Evolutionary conservation across 2,888 invertebrate species (phyloP), one percentile per base, ranked within the genome.

Genomic region (Eilema depressum): DNA sequence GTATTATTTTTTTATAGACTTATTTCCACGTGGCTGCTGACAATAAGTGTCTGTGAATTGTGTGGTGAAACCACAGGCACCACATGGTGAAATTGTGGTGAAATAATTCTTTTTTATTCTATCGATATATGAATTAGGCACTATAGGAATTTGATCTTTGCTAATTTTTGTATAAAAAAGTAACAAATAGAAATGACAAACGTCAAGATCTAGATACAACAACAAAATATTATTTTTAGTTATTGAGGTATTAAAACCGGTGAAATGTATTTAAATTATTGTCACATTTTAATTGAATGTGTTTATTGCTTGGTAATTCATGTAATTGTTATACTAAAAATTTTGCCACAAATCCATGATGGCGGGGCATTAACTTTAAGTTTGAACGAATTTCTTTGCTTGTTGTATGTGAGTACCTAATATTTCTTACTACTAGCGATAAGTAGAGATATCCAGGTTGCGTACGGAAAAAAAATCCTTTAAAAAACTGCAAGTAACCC

Each of bases 401-500:
- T 37, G 26, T 72, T 30, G 63, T 63, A 76, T 80, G 81, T 79
- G 57, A 78, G 79, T 79, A n/a, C n/a, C n/a, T n/a, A 80, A 69
- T 26, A 25, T n/a, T 67, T 33, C 20, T n/a, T 25, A 20, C 25
- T 28, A 23, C 4, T 59, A 59, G 0, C 7, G 1, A 11, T 12
- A n/a, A 3, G 56, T 8, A 17, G 41, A 3, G 4, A 41, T 41
- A 17, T 41, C 41, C 41, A 17, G n/a, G n/a, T n/a, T 8, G 0
- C 8, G n/a, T 2, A 53, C n/a, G 8, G 47, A n/a, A 20, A 53
- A n/a, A n/a, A n/a, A 10, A 8, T 10, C 8, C 4, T 47, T 2
- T 5, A 20, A 47, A 20, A 47, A 47, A 1, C n/a, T 8, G 8
- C 4, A 14, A 14, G n/a, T 53, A 53, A 8, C 53, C n/a, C n/a